Evolutionary conservation across 2,113 vertebrate genomes (phyloP).

Genomic region (Rutilus rutilus): DNA sequence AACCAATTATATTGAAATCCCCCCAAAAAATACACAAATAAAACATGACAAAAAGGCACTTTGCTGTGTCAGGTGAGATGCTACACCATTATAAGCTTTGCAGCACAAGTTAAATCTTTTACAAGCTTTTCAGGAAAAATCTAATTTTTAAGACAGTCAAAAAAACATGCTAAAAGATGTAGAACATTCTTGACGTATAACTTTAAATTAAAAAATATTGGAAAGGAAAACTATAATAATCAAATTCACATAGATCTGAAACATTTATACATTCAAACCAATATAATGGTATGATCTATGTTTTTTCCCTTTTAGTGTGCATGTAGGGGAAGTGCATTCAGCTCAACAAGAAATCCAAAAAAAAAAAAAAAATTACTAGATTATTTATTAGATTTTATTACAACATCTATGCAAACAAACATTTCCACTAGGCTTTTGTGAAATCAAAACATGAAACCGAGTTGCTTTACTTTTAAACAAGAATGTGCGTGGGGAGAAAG

Average conservation of each 20-base stretch:
- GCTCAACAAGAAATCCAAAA: background rate
- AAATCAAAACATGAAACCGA: background rate
- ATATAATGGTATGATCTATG: background rate
- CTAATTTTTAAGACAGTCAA: background rate
- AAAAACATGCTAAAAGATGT: background rate
- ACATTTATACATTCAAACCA: background rate
- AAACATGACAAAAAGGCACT: background rate
- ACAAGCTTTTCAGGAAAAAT: background rate
- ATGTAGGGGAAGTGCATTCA: background rate
- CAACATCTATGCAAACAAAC: slow-evolving; percentile 2
- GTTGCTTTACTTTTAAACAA: slow-evolving; percentile 1
- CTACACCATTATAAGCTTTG: background rate
- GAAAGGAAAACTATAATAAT: too few species aligned
- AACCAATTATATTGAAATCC: background rate
- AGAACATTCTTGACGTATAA: background rate
- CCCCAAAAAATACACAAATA: too few species aligned
- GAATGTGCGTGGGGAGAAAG: background rate
- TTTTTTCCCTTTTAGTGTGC: background rate
- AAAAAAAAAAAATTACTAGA: background rate
- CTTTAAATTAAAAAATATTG: background rate
- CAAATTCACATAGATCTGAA: background rate
- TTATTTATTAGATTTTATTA: slow-evolving; percentile 39
- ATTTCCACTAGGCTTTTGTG: background rate
- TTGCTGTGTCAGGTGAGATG: background rate
- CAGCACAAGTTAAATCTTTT: background rate